Evolutionary conservation across 2,888 invertebrate genomes (phyloP).

Genomic region (Sarcophaga carnaria): DNA sequence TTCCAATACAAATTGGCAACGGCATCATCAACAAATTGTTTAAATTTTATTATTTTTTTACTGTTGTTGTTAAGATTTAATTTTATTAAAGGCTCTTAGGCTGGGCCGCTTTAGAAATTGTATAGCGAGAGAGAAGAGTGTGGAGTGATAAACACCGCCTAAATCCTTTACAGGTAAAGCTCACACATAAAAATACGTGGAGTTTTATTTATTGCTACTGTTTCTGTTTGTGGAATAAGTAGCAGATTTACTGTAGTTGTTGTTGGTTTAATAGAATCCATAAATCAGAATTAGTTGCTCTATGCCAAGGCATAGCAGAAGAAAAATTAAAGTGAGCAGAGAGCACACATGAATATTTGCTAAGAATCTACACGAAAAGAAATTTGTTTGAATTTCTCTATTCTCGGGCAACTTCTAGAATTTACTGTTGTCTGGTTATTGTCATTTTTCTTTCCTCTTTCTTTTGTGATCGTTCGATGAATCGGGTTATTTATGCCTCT

Average conservation of each 20-base stretch:
- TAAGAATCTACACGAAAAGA: not conserved
- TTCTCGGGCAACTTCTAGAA: no score
- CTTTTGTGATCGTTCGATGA: no score
- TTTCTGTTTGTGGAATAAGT: not conserved
- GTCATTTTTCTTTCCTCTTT: no score
- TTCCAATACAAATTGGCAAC: no score
- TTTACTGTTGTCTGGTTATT: no score
- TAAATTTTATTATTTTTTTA: no score
- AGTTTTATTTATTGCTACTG: not conserved
- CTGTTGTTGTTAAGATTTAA: no score
- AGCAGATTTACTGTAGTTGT: not conserved
- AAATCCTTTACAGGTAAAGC: not conserved
- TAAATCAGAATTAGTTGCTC: constrained; percentile 59
- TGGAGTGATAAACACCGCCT: not conserved
- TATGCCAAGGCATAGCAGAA: constrained; percentile 15
- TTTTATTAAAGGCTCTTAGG: no score
- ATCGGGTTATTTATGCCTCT: no score
- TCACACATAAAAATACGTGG: not conserved
- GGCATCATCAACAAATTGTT: no score
- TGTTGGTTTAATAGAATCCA: constrained; percentile 20
- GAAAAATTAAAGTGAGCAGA: not conserved
- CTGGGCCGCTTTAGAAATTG: no score
- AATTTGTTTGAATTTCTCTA: not conserved
- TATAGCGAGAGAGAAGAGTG: not conserved
- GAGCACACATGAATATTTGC: not conserved